Evolutionary conservation across 1,140 invertebrate species (phyloP).

Genomic region (Lepeophtheirus salmonis): DNA sequence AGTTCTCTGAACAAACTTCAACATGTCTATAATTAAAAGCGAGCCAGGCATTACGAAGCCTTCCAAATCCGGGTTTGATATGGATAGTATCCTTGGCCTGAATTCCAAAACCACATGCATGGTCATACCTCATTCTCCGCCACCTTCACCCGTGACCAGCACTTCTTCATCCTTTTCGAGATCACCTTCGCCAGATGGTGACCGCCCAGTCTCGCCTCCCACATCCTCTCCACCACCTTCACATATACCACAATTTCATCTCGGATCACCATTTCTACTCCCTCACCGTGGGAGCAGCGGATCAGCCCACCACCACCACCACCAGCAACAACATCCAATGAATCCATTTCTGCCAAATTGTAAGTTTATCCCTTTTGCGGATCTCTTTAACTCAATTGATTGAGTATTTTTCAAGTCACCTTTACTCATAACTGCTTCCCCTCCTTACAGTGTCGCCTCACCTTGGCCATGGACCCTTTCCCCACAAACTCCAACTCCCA

Average conservation of each 20-base stretch:
- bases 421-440: too few species aligned
- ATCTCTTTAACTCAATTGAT: too few species aligned
- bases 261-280: neutral
- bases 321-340: too few species aligned
- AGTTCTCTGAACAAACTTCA: neutral
- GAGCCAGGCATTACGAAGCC: neutral
- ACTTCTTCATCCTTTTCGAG: neutral
- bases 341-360: too few species aligned
- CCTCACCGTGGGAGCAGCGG: too few species aligned
- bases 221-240: neutral
- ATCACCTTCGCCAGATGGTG: neutral
- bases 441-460: too few species aligned
- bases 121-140: neutral
- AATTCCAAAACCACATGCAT: neutral
- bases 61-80: neutral
- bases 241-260: neutral
- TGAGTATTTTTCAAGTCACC: too few species aligned
- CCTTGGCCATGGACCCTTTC: too few species aligned
- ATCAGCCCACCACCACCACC: too few species aligned
- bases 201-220: neutral
- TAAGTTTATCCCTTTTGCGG: too few species aligned
- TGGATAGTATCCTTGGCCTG: neutral
- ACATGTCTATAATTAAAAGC: neutral
- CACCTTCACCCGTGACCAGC: neutral
- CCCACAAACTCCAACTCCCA: neutral